phyloP scores from a whole-genome alignment of 92 coral and sea anemone species.

The Muricea muricata region DNA sequence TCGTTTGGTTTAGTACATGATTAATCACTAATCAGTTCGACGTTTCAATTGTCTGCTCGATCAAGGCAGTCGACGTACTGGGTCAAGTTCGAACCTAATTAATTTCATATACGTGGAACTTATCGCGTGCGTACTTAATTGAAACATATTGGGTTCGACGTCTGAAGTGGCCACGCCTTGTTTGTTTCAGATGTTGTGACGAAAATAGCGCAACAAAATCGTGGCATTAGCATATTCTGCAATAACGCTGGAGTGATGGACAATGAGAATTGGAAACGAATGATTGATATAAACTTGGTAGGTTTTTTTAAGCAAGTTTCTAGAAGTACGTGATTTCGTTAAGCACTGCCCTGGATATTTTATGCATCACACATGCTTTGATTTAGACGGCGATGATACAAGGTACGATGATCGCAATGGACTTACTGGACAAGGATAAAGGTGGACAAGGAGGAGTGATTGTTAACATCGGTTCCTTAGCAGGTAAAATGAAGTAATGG shows the following conservation, averaged over 20 bases:
- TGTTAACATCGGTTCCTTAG: conserved; percentile 84
- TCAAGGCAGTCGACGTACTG: too few species aligned
- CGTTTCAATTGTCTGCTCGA: too few species aligned
- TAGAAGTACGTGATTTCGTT: too few species aligned
- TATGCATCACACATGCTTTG: too few species aligned
- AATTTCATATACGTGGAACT: too few species aligned
- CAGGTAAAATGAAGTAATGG: conserved; percentile 59
- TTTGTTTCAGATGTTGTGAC: conserved; percentile 4
- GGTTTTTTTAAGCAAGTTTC: too few species aligned
- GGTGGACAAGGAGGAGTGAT: conserved; percentile 72
- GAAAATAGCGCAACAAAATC: conserved; percentile 7
- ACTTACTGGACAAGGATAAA: conserved; percentile 67
- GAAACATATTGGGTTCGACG: too few species aligned
- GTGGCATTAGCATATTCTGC: conserved; percentile 72
- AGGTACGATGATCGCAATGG: conserved; percentile 74
- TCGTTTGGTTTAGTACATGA: too few species aligned
- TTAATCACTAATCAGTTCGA: too few species aligned
- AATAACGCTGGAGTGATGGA: conserved; percentile 80
- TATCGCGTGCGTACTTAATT: neutral
- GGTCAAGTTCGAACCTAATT: too few species aligned
- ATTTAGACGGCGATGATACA: conserved; percentile 74
- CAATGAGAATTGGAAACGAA: conserved; percentile 72
- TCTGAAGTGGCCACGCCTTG: too few species aligned
- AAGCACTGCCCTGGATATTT: too few species aligned
- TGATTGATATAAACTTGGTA: conserved; percentile 78